Evolutionary conservation across 2,888 invertebrate species (phyloP).

Genomic region (Apodemia duryi): DNA sequence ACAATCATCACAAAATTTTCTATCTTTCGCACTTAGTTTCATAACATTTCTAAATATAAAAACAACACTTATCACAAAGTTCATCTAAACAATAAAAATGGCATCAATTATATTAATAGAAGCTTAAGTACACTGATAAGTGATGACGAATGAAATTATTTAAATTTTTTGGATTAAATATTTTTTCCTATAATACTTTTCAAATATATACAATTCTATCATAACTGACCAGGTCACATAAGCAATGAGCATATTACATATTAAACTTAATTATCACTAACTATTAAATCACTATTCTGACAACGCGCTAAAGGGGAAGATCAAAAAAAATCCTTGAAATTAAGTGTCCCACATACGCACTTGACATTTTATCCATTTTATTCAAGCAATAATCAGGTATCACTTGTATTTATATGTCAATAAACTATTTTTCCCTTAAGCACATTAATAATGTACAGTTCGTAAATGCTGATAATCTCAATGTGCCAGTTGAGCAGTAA

Average conservation of each 20-base stretch:
- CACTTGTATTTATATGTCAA: neutral
- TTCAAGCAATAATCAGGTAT: neutral
- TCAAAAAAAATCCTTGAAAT: too few species aligned
- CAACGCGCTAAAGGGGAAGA: neutral
- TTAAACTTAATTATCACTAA: neutral
- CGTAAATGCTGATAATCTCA: slow-evolving; percentile 34
- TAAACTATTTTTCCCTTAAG: neutral
- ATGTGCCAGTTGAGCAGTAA: slow-evolving; percentile 33
- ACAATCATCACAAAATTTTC: neutral
- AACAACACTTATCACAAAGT: slow-evolving; percentile 7
- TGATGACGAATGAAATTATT: neutral
- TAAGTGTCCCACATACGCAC: too few species aligned
- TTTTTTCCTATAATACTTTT: too few species aligned
- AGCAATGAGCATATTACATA: slow-evolving; percentile 2
- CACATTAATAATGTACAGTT: neutral
- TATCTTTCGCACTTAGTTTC: neutral
- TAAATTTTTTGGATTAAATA: neutral
- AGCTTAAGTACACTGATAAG: slow-evolving; percentile 1
- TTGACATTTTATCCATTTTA: neutral
- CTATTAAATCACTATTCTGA: neutral
- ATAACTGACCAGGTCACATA: slow-evolving; percentile 3
- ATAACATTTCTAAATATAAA: slow-evolving; percentile 6
- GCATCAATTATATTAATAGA: slow-evolving; percentile 5
- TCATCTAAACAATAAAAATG: slow-evolving; percentile 2
- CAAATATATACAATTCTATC: neutral